These are phyloP conservation scores for Hippolais icterina DNA, from an alignment of 2,113 vertebrate species.

Conservation along the genomic window DNA sequence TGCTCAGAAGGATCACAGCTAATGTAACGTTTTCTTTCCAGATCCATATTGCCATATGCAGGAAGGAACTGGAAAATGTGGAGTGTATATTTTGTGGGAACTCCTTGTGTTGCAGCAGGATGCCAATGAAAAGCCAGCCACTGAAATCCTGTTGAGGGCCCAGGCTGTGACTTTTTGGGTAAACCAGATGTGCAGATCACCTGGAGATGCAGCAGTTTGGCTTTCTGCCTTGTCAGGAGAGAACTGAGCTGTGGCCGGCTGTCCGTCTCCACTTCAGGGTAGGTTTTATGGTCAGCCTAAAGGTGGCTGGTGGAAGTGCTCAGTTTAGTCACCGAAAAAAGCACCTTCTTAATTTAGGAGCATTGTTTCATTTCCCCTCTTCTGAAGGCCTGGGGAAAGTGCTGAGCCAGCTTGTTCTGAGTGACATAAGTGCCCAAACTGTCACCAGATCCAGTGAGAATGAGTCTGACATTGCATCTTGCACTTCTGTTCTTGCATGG, in stretches of 20 bases:
- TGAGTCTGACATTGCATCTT: neutral
- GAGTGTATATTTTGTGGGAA: neutral
- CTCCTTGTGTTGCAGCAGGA: neutral
- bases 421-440: neutral
- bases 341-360: neutral
- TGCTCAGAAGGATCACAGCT: neutral
- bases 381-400: neutral
- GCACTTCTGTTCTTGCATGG: neutral
- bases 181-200: neutral
- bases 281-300: neutral
- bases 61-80: neutral
- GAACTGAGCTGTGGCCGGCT: neutral
- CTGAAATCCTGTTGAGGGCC: neutral
- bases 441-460: neutral
- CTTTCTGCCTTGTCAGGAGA: neutral
- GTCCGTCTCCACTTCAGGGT: neutral
- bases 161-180: neutral
- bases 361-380: slow-evolving; percentile 10
- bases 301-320: neutral
- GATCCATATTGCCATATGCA: neutral
- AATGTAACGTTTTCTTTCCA: neutral
- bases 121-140: neutral
- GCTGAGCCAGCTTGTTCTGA: neutral
- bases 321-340: neutral
- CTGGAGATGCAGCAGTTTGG: neutral